phyloP scores from a whole-genome alignment of 1,140 invertebrate genomes.

The Mactra quadrangularis region DNA sequence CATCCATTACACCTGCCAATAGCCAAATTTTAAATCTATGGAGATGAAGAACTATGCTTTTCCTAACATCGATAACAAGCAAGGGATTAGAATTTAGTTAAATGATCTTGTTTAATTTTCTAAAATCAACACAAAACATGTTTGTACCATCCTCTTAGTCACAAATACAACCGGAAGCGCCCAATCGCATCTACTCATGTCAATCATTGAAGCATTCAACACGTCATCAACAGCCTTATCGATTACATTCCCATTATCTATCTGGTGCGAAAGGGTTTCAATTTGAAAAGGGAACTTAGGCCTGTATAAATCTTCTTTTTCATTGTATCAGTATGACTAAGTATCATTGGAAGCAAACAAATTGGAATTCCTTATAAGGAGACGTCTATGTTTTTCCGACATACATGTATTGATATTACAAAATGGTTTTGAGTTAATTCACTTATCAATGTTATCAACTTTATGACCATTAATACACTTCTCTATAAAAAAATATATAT shows the following conservation, averaged over 20 bases:
- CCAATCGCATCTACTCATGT: slow-evolving; percentile 62
- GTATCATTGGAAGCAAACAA: neutral
- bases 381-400: neutral
- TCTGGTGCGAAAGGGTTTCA: slow-evolving; percentile 59
- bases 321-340: slow-evolving; percentile 22
- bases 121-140: slow-evolving; percentile 74
- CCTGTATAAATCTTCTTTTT: too few relatives aligned
- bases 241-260: slow-evolving; percentile 52
- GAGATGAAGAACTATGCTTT: slow-evolving; percentile 65
- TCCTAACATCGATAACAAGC: slow-evolving; percentile 70
- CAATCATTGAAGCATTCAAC: slow-evolving; percentile 61
- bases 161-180: slow-evolving; percentile 74
- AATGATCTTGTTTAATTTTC: slow-evolving; percentile 73
- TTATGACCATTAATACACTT: neutral
- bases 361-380: neutral
- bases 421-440: neutral
- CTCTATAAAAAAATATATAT: too few relatives aligned
- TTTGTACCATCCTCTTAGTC: slow-evolving; percentile 68
- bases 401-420: neutral
- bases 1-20: slow-evolving; percentile 83
- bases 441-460: slow-evolving; percentile 1
- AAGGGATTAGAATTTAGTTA: slow-evolving; percentile 67
- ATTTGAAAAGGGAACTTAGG: slow-evolving; percentile 61
- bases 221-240: too few relatives aligned
- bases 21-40: slow-evolving; percentile 72